phyloP scores from a whole-genome alignment of 2,888 invertebrate genomes.

The Frankliniella intonsa region DNA sequence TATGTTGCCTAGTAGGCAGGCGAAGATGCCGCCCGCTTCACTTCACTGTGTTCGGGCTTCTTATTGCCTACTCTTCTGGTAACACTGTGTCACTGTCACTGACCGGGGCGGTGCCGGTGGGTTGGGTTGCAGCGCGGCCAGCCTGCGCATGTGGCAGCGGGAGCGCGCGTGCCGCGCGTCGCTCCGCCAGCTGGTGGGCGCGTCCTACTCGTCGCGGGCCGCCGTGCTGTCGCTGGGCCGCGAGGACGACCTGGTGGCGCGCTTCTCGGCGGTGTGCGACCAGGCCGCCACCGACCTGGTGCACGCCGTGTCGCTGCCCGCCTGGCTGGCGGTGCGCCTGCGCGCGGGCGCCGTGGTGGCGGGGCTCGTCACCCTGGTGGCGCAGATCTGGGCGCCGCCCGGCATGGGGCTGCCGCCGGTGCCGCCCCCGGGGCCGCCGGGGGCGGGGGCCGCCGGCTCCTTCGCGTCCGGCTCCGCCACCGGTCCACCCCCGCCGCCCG shows the following conservation, averaged over 20 bases:
- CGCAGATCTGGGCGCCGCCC: constrained; percentile 14
- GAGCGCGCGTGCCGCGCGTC: neutral
- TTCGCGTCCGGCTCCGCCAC: too few relatives aligned
- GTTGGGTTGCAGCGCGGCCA: neutral
- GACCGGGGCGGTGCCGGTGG: too few relatives aligned
- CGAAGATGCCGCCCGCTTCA: too few relatives aligned
- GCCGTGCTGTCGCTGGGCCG: neutral
- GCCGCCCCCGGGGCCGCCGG: neutral
- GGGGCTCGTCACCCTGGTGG: constrained; percentile 5
- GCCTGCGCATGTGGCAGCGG: neutral
- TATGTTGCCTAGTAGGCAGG: too few relatives aligned
- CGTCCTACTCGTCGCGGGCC: neutral
- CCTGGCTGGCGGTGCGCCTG: neutral
- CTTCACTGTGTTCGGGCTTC: too few relatives aligned
- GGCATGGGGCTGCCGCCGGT: neutral
- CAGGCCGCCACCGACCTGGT: constrained; percentile 16
- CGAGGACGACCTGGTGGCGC: constrained; percentile 9
- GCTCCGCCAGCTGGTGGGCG: constrained; percentile 3
- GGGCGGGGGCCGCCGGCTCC: neutral
- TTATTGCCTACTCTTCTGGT: too few relatives aligned
- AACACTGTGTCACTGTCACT: too few relatives aligned
- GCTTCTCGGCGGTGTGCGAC: neutral
- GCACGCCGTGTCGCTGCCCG: constrained; percentile 8
- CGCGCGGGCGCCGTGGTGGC: neutral
- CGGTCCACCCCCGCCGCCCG: too few relatives aligned